A percentile compares a stretch with the other conserved stretches of the same genome.
Conservation (phyloP, 2,113 vertebrate species). For the Tylochromis polylepis region DNA sequence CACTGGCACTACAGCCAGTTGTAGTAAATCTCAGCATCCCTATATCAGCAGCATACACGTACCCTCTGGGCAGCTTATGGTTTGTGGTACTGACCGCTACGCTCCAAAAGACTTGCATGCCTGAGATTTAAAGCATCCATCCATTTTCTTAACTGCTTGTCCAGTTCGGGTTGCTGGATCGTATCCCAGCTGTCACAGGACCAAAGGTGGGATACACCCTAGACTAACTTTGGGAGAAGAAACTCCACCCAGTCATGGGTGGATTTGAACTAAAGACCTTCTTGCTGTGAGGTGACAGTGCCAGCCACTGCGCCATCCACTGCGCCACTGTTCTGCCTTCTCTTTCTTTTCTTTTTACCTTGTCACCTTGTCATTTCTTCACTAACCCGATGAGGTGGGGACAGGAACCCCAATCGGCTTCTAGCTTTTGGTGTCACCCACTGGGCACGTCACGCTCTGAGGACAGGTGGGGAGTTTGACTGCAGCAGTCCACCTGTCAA, state of each 20-base stretch:
- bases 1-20: not conserved
- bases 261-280: not conserved
- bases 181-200: not conserved
- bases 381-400: not conserved
- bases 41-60: not conserved
- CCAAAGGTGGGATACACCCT: not conserved
- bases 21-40: not conserved
- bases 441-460: not conserved
- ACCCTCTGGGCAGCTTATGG: not conserved
- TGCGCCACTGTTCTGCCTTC: not conserved
- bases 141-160: not conserved
- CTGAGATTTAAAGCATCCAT: not conserved
- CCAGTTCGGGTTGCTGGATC: not conserved
- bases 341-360: not conserved
- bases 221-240: not conserved
- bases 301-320: not conserved
- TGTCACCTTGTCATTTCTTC: not conserved
- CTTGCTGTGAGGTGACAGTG: not conserved
- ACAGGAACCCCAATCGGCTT: not conserved
- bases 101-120: not conserved
- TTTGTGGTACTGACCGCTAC: not conserved
- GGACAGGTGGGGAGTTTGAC: not conserved
- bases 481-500: not conserved
- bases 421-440: not conserved
- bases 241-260: not conserved